Base-by-base conservation (phyloP, 2,888 invertebrate genomes). In the Ectropis crepuscularia region DNA sequence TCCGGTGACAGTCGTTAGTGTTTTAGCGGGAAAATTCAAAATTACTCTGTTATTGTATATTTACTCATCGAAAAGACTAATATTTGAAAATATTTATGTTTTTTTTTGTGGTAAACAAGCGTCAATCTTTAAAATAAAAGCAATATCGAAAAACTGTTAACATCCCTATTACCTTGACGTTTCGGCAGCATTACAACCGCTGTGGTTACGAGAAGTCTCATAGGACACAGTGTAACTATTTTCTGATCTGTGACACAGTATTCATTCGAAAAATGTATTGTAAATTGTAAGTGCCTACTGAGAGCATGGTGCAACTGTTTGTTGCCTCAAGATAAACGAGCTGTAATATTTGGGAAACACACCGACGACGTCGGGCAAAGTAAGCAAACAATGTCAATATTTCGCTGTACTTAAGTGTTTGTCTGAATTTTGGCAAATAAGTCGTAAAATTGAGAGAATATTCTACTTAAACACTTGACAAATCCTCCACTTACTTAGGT, bases 301-400 rank as follows among this genome's bases (percentile, higher is more conserved):
- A 6, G 6, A 11, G 9, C 6, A 28, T 57, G 58, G 36, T 39
- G 50, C 53, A 59, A 53, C 48, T 16, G 51, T 46, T 12, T 81
- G 79, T 80, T 80, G 74, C 76, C 75, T 73, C 78, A 74, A 75
- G 81, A 75, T 83, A 79, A 83, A 83, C 82, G 78, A 80, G 70
- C 75, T 82, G 83, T 81, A 88, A 88, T 87, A 84, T 88, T 88
- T 88, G 83, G 78, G 71, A 75, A 81, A 78, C 74, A 80, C 74
- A 79, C 79, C 77, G 74, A 76, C 63, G 64, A 67, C 70, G 64
- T 61, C 53, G 64, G 12, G 42, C 51, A 53, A 61, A 57, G 53
- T 51, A 62, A 67, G 49, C 66, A 66, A 65, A 60, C 61, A 53
- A 42, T 16, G 63, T 59, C 59, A 59, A 63, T 55, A 59, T 59